Evolutionary conservation across 1,140 invertebrate species (phyloP), one percentile per base, ranked within the genome.

Genomic region (Caerostris darwini): DNA sequence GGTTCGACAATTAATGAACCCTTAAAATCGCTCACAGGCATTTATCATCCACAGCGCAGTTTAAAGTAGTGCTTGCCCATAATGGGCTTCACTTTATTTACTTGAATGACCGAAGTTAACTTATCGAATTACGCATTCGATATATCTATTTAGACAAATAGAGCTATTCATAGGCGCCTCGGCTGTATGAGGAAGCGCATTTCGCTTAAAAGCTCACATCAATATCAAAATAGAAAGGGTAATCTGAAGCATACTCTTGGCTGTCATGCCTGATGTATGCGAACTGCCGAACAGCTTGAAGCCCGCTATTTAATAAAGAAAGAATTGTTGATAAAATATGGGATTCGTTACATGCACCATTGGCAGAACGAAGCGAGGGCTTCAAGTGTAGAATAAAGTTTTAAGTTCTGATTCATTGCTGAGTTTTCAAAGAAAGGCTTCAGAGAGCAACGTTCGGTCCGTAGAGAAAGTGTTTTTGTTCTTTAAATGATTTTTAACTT

Each of bases 101-200:
- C 58, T 87, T 87, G 19, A 87, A 64, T 50, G 19, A 58, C 12
- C 34, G 10, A 17, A 12, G 86, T 88, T 57, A 88, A 67, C 61
- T n/a, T 34, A 64, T 54, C 8, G 19, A 88, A 67, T 67, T 88
- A 88, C 50, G 34, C 17, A 88, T 61, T 58, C 82, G 81, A 69
- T 85, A 57, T 34, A 56, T 88, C 86, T 88, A 67, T 88, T 88
- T 88, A 64, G 86, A 88, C 61, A 88, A 88, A 88, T 88, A 58
- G 86, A 3, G 50, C 12, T 53, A 67, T 88, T 88, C 50, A 61
- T 67, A 17, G 59, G 53, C 58, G 86, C 61, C 86, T 19, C n/a
- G 61, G n/a, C 50, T 64, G 7, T 64, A 17, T 3, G 17, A 17
- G 14, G 34, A 50, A 67, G 50, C 57, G 86, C 34, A 88, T 67